Base-by-base conservation (phyloP, 2,888 invertebrate species). In the Pyrrhosoma nymphula region DNA sequence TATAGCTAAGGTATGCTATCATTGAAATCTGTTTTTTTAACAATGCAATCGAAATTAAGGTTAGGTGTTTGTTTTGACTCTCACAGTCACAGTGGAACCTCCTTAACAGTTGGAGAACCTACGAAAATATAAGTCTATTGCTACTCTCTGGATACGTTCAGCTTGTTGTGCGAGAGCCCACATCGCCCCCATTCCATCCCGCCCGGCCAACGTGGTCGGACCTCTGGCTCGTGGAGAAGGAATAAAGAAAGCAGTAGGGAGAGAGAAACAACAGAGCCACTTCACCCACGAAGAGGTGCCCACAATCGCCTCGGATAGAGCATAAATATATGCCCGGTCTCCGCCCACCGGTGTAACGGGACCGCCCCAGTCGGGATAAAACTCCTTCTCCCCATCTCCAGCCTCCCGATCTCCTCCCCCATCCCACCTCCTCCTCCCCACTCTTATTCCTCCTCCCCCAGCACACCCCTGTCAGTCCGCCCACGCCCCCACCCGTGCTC, bases 271-370 rank as follows among this genome's bases (percentile, higher is more conserved):
- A 14, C 14, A 82, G 30, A 35, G 18, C 14, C 82, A 35, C 35
- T 56, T 91, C 60, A 60, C 39, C 82, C 35, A 82, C 91, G 91
- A 91, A 23, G 82, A 63, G 91, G 26, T 39, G 63, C 63, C 35
- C 63, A 91, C 91, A 91, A 91, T 91, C 91, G 35, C 91, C 63
- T 91, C n/a, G 91, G 91, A 60, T 60, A 63, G 60, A 60, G 91
- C 93, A 93, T 93, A 75, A 75, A 93, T 93, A 93, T 93, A 47
- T 93, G 90, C 60, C 63, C 39, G 55, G 89, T 89, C 47, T 55
- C 89, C 93, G 69, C 93, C 93, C 93, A 93, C 47, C 93, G 93
- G 63, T 56, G 35, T 93, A 93, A 93, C 93, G 93, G 93, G 93
- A 93, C 35, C 93, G 93, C 69, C 69, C 69, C 69, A 55, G 93